A percentile compares a stretch with the other conserved stretches of the same genome.
These are phyloP conservation scores for Amniataba percoides DNA, from an alignment of 2,797 vertebrate species.

Conservation along the genomic window DNA sequence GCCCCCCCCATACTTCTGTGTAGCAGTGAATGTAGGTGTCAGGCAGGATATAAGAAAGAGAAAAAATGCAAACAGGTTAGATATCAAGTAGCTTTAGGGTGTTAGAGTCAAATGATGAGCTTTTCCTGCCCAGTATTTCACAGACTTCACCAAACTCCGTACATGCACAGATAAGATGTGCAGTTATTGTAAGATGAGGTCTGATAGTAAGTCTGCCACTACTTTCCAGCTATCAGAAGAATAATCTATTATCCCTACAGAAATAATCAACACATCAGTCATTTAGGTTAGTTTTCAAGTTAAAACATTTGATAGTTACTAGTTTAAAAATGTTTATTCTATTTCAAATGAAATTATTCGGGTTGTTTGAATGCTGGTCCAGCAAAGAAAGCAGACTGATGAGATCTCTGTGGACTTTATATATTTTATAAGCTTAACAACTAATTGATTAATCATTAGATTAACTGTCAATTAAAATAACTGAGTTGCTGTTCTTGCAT, in stretches of 20 bases:
- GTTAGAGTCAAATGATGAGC: constrained; percentile 16
- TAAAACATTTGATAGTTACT: background rate
- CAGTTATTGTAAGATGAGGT: background rate
- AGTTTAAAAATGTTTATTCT: background rate
- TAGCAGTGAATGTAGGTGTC: constrained; percentile 25
- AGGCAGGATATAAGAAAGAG: background rate
- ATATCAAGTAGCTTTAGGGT: background rate
- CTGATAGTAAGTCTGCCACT: background rate
- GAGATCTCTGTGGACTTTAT: background rate
- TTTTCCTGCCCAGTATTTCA: background rate
- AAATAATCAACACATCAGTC: background rate
- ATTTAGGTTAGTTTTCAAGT: background rate
- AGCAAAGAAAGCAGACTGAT: background rate
- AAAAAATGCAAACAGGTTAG: background rate
- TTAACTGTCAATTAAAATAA: background rate
- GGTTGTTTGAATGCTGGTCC: background rate
- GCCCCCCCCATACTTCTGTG: constrained; percentile 3
- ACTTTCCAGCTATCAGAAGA: background rate
- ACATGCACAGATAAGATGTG: background rate
- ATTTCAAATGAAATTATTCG: no score
- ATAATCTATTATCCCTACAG: background rate
- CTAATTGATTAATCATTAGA: background rate
- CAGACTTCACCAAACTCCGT: background rate
- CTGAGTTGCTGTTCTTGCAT: background rate
- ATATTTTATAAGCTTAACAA: background rate